Base-by-base conservation (phyloP, 2,113 vertebrate genomes). In the Eidolon helvum region DNA sequence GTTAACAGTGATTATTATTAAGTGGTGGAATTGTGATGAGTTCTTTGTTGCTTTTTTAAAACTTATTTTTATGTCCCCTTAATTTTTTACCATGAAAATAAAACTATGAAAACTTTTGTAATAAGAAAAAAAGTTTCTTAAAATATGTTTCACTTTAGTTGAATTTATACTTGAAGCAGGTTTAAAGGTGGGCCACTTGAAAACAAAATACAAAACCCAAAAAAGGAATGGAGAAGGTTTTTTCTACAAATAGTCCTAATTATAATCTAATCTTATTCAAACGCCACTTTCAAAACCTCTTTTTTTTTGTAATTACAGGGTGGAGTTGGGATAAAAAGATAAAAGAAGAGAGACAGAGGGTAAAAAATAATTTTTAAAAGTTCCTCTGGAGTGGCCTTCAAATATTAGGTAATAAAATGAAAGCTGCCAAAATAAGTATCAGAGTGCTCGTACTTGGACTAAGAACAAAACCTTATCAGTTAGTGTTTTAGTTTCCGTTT, bases 401-500 rank as follows among this genome's bases (percentile, higher is more conserved):
- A 89, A 68, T 87, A 30, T 80, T 57, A 69, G 33, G 19, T 10
- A 84, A 57, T 86, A 66, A 90, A 82, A 24, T 69, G 12, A 88
- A 94, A 40, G 35, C 26, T 86, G 30, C 19, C 12, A 69, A 89
- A 95, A 61, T 84, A 78, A 74, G 65, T 93, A 55, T 53, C 5
- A 24, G 30, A 91, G 15, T 40, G 55, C n/a, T 89, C 7, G 4
- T 65, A 59, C 43, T 53, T 86, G 61, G 16, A 82, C 89, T 61
- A 72, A 78, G 40, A 90, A 22, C 57, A 87, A 53, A 80, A 71
- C 65, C 48, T 53, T 63, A 93, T 43, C 66, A 88, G 30, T 89
- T 88, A 69, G 91, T 77, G 38, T 71, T 93, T 93, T 65, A 43
- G n/a, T 87, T 18, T 97, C 24, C 71, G 53, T 24, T 88, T 94